Evolutionary conservation across 2,797 vertebrate species (phyloP).

Genomic region (Chloroceryle amazona): DNA sequence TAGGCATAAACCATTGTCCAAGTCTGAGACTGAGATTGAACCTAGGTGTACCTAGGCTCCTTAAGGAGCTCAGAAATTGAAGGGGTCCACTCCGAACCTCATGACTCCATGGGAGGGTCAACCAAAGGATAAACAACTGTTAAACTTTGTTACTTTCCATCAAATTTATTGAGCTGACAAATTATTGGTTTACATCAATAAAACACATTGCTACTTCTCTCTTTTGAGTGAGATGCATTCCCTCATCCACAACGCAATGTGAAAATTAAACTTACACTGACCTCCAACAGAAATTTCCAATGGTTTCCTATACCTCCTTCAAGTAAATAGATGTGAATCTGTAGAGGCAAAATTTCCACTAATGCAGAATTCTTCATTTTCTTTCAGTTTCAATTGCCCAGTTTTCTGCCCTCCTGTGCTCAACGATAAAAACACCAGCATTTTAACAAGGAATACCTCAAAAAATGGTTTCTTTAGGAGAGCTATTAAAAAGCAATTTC

Average conservation of each 20-base stretch:
- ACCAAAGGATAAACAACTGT: not conserved
- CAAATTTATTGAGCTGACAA: not conserved
- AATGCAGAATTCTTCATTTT: not conserved
- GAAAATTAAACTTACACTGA: fast-evolving
- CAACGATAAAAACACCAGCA: not conserved
- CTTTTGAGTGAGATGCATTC: not conserved
- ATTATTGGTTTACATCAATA: not conserved
- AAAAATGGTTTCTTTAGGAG: not conserved
- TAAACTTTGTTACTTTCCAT: not conserved
- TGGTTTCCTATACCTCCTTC: not conserved
- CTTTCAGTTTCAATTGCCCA: not conserved
- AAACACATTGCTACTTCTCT: not conserved
- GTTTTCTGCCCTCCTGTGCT: not conserved
- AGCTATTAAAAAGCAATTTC: constrained; percentile 26
- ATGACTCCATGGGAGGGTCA: not conserved
- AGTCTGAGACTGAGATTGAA: not conserved
- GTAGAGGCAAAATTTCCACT: not conserved
- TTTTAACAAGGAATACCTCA: constrained; percentile 7
- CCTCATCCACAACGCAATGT: not conserved
- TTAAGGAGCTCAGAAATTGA: not conserved
- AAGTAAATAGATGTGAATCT: fast-evolving
- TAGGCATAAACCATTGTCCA: not conserved
- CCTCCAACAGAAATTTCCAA: not conserved
- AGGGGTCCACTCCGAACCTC: not conserved
- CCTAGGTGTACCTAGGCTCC: not conserved